Percentiles rank a stretch among this genome's conserved stretches.
These are phyloP conservation scores for Penaeus chinensis DNA, from an alignment of 1,140 invertebrate species.

Conservation along the genomic window DNA sequence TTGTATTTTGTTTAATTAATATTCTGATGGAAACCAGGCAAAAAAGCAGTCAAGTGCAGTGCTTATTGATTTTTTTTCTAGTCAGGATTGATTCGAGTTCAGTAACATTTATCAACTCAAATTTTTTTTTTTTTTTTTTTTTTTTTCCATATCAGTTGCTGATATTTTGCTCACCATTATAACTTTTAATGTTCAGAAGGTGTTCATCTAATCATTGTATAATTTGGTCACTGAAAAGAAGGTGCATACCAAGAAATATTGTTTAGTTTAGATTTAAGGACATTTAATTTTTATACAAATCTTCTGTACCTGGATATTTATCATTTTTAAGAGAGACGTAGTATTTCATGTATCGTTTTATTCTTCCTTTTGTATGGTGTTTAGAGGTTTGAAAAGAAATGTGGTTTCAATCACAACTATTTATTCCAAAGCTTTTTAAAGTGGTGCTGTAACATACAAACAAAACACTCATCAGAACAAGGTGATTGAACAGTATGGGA, in stretches of 20 bases:
- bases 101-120: no score
- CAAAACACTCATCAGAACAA: conserved; percentile 49
- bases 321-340: conserved; percentile 38
- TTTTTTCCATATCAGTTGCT: no score
- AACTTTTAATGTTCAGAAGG: not conserved
- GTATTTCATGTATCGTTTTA: conserved; percentile 4
- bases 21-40: no score
- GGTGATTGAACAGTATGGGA: conserved; percentile 51
- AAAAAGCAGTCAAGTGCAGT: no score
- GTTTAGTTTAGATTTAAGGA: conserved; percentile 42
- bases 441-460: conserved; percentile 50
- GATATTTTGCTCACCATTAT: conserved; percentile 10
- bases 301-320: conserved; percentile 45
- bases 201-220: conserved; percentile 11
- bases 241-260: conserved; percentile 27
- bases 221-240: conserved; percentile 19
- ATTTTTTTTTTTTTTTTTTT: no score
- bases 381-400: not conserved
- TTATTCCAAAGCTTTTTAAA: conserved; percentile 55
- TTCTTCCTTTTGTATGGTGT: not conserved
- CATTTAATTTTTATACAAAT: conserved; percentile 34
- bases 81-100: no score
- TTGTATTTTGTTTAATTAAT: no score
- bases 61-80: no score
- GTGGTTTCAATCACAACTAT: conserved; percentile 49